Evolutionary conservation across 2,113 vertebrate species (phyloP), one percentile per base, ranked within the genome.

Genomic region (Serilophus lunatus): DNA sequence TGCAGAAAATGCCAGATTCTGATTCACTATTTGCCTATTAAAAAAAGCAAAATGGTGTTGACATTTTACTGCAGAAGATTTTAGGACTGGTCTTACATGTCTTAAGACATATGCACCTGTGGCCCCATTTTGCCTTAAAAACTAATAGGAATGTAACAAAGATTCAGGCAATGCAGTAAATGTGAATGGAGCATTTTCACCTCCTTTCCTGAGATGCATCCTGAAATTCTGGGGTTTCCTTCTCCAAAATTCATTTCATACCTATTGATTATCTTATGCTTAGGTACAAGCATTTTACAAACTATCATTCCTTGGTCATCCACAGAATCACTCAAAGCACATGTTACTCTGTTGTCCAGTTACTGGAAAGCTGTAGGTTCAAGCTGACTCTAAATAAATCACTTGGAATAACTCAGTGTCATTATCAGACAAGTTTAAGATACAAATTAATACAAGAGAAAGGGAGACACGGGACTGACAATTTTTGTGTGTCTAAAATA

Each of bases 1-100:
- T 98, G 93, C 99, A 99, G 98, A 99, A 99, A 97, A 99, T 98
- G 63, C 99, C 99, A 74, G 99, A 99, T 94, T 99, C 99, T 2
- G 99, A 99, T 97, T 99, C 99, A 88, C 99, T 99, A 92, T 98
- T 99, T 8, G 97, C 98, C 99, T 99, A 92, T 81, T 33, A 29
- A 91, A 80, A 96, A 88, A 77, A 70, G 6, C 16, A 93, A 82
- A 92, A 51, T 10, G 17, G 47, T 56, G 61, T 47, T 47, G 19
- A 9, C 36, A 50, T 53, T 70, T 83, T 45, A 82, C 33, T 14
- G 11, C 1, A 5, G 12, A 89, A 56, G 13, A 68, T 49, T 76
- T 82, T n/a, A 92, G 20, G 25, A 18, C 33, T 88, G 36, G 9
- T 65, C 36, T 64, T 53, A 2, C 0, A 36, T 23, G n/a, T 35